phyloP scores from a whole-genome alignment of 2,797 vertebrate genomes.

The Anomalospiza imberbis region DNA sequence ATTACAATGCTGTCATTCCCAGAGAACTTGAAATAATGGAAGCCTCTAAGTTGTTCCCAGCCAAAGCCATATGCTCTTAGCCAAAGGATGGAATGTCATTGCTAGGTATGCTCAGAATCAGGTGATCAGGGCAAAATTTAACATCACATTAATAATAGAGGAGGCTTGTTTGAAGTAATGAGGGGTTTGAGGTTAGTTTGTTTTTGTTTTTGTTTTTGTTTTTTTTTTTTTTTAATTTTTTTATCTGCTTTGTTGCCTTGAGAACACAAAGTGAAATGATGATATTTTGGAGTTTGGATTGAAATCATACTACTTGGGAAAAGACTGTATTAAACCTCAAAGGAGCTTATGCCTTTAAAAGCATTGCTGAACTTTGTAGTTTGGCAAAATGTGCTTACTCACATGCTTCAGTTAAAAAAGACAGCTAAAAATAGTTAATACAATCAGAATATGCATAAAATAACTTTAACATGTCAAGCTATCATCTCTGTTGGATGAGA shows the following conservation, averaged over 20 bases:
- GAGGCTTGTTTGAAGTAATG: background rate
- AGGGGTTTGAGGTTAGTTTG: background rate
- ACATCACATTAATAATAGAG: background rate
- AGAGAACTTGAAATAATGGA: background rate
- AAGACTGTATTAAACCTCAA: constrained; percentile 20
- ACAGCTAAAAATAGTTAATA: constrained; percentile 35
- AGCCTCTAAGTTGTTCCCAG: background rate
- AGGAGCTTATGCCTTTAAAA: constrained; percentile 30
- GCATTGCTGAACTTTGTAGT: constrained; percentile 28
- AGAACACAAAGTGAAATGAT: background rate
- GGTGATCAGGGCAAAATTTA: background rate
- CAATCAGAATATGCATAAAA: constrained; percentile 38
- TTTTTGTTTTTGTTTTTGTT: no score
- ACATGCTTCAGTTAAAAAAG: background rate
- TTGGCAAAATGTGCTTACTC: constrained; percentile 31
- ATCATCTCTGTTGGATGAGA: background rate
- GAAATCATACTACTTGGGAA: background rate
- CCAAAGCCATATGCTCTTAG: background rate
- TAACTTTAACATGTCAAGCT: background rate
- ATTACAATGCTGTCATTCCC: background rate
- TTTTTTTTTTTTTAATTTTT: no score
- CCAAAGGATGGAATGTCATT: background rate
- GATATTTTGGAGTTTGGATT: background rate
- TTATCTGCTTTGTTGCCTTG: background rate
- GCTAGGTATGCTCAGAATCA: background rate